Percentiles rank a stretch among this genome's conserved stretches.
Conservation (phyloP, 2,888 invertebrate genomes). For the Trachelus stipa region DNA sequence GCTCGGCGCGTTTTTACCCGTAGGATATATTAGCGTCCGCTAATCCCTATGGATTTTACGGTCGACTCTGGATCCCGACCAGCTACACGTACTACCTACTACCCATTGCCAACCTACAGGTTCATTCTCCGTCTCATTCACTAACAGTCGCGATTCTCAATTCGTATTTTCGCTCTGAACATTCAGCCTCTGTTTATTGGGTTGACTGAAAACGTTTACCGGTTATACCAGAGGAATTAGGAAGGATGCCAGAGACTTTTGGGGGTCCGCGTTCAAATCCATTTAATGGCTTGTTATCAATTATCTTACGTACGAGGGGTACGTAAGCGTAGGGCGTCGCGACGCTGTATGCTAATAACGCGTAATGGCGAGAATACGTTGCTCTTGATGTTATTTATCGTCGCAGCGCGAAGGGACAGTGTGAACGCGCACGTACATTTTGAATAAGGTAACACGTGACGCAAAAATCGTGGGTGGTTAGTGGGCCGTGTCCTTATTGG, state of each 20-base stretch:
- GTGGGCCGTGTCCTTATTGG: constrained; percentile 53
- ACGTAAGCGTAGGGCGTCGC: not conserved
- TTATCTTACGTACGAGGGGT: not conserved
- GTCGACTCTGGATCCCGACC: constrained; percentile 49
- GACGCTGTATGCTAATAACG: not conserved
- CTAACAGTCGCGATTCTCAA: not conserved
- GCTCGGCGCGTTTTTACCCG: constrained; percentile 60
- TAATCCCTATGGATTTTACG: constrained; percentile 63
- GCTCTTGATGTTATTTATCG: not conserved
- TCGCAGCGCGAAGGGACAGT: constrained; percentile 24
- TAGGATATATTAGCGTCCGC: constrained; percentile 62
- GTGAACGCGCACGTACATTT: constrained; percentile 41
- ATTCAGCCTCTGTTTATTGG: not conserved
- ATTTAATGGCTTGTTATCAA: not conserved
- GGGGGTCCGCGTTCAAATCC: not conserved
- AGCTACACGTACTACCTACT: constrained; percentile 21
- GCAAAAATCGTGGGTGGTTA: constrained; percentile 61
- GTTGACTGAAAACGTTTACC: not conserved
- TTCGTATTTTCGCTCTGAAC: not conserved
- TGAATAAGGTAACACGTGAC: constrained; percentile 59
- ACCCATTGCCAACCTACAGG: not conserved
- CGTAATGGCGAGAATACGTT: not conserved
- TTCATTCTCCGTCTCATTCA: constrained; percentile 18
- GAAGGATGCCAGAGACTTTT: not conserved
- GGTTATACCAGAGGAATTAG: not conserved